Conservation (phyloP, 2,888 invertebrate genomes). For the Xanthia icteritia region DNA sequence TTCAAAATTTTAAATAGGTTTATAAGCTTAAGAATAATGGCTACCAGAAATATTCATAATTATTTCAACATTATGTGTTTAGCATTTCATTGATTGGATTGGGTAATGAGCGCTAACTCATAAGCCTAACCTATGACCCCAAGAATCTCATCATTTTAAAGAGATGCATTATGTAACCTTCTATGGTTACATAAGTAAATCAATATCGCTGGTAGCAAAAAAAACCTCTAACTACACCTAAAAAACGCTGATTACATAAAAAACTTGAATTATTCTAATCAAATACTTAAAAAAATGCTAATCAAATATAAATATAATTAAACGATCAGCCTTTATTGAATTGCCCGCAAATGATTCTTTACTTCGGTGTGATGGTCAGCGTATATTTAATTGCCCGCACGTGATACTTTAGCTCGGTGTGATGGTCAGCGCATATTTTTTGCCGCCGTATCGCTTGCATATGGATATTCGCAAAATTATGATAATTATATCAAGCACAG, state of each 20-base stretch:
- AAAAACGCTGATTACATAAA: neutral
- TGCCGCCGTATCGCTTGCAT: conserved; percentile 46
- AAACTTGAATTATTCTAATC: neutral
- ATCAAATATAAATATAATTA: neutral
- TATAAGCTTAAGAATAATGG: neutral
- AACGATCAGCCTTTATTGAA: conserved; percentile 6
- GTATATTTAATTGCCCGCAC: conserved; percentile 11
- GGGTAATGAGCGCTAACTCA: no score
- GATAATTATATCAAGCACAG: conserved; percentile 54
- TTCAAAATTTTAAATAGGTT: neutral
- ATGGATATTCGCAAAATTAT: conserved; percentile 43
- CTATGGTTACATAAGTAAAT: neutral
- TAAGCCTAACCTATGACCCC: no score
- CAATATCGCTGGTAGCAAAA: neutral
- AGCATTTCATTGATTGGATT: no score
- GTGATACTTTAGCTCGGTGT: conserved; percentile 38
- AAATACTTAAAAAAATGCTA: neutral
- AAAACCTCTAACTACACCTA: neutral
- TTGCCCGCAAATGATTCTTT: neutral
- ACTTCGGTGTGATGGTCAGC: conserved; percentile 45
- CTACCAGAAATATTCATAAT: neutral
- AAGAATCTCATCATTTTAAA: no score
- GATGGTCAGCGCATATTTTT: conserved; percentile 34
- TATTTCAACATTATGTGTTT: no score
- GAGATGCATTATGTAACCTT: no score